Evolutionary conservation across 2,888 invertebrate species (phyloP), one percentile per base, ranked within the genome.

Genomic region (Zaprionus obscuricornis): DNA sequence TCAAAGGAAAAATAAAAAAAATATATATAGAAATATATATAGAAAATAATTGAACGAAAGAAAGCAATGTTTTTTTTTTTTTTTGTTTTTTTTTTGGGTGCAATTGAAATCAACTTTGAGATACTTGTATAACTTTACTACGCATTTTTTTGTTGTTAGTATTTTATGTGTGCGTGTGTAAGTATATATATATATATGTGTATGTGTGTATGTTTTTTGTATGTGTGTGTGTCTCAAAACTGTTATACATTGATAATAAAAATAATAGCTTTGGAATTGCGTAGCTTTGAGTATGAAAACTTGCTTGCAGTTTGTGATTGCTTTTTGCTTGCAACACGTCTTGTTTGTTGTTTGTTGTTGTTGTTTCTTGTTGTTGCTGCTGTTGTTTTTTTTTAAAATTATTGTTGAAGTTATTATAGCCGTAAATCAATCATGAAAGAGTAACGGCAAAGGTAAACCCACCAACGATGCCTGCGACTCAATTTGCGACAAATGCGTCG

Each of bases 381-480:
- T 42, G 13, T 13, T 55, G 10, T 17, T n/a, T n/a, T n/a, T n/a
- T n/a, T n/a, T n/a, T n/a, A n/a, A n/a, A 10, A 56, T 58, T 42
- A 27, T 20, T 13, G 34, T 17, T 14, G 34, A 52, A 8, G 36
- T 40, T 55, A 34, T 31, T 29, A 13, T 22, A 18, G 13, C 17
- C 22, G 27, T 16, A 39, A 56, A 20, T 82, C 58, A 87, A 67
- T 83, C 89, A 36, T 86, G 89, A 72, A 89, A 89, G 49, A 89
- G 82, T 66, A 89, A 74, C 66, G 90, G 87, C 86, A 90, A 72
- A 56, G 88, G 88, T 67, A 90, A 77, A 54, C 89, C 88, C 73
- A 90, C 70, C 57, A 90, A 66, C 46, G 90, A 77, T 78, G 88
- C 33, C 75, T 88, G 91, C 88, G 93, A 92, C 13, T 40, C 70